Conservation (phyloP, 1,140 invertebrate species). For the Drosophila kikkawai region DNA sequence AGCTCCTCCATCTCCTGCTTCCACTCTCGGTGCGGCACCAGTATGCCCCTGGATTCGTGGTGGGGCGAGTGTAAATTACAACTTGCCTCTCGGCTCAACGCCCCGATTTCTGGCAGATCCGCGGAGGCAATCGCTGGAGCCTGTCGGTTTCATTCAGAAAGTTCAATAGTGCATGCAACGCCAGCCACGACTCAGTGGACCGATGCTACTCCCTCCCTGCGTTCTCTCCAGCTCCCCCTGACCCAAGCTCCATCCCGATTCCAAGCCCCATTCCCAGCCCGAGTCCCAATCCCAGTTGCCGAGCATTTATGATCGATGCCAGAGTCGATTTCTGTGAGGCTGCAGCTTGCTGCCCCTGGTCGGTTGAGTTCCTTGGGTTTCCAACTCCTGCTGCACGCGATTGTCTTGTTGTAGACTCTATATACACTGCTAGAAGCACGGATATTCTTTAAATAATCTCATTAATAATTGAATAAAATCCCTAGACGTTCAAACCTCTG, state of each 20-base stretch:
- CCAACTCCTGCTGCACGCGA: slow-evolving; percentile 65
- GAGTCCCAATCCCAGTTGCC: slow-evolving; percentile 1
- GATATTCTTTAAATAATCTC: neutral
- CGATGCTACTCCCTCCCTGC: slow-evolving; percentile 3
- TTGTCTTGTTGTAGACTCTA: slow-evolving; percentile 46
- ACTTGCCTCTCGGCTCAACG: slow-evolving; percentile 72
- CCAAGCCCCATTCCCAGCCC: slow-evolving; percentile 1
- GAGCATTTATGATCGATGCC: slow-evolving; percentile 78
- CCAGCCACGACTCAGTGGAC: slow-evolving; percentile 45
- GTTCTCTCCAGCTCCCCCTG: neutral
- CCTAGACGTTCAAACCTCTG: neutral
- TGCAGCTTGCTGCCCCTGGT: slow-evolving; percentile 41
- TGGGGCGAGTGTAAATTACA: slow-evolving; percentile 77
- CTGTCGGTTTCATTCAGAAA: slow-evolving; percentile 81
- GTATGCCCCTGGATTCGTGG: slow-evolving; percentile 57
- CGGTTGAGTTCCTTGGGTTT: slow-evolving; percentile 29
- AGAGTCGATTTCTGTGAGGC: slow-evolving; percentile 68
- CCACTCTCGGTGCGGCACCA: slow-evolving; percentile 17
- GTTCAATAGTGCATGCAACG: slow-evolving; percentile 83
- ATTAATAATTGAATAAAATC: neutral
- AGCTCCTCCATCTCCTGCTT: slow-evolving; percentile 25
- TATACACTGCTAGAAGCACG: slow-evolving; percentile 24
- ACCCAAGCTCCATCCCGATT: neutral
- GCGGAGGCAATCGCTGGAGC: slow-evolving; percentile 41
- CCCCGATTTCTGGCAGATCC: slow-evolving; percentile 48